Conservation (phyloP, 2,888 invertebrate genomes). For the Cosmorhoe ocellata region DNA sequence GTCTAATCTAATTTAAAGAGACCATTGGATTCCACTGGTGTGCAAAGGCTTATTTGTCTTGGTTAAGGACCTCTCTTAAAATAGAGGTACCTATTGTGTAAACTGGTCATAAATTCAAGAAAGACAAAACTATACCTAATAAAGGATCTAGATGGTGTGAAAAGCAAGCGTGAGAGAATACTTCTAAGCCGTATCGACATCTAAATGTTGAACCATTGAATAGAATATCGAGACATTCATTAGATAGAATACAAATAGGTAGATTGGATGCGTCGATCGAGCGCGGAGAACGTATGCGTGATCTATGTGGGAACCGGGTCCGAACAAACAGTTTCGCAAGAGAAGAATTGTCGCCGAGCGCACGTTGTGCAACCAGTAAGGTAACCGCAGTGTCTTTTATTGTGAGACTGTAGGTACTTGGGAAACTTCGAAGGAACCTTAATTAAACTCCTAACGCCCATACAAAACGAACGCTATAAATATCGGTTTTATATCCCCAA, state of each 20-base stretch:
- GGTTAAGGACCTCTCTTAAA: too few relatives aligned
- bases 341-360: constrained; percentile 50
- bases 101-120: too few relatives aligned
- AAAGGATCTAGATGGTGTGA: too few relatives aligned
- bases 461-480: constrained; percentile 33
- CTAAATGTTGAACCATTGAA: neutral
- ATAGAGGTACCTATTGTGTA: too few relatives aligned
- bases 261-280: constrained; percentile 41
- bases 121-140: too few relatives aligned
- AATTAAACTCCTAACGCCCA: constrained; percentile 38
- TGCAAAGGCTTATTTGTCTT: too few relatives aligned
- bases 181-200: too few relatives aligned
- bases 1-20: too few relatives aligned
- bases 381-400: constrained; percentile 46
- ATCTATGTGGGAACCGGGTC: constrained; percentile 57
- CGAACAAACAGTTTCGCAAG: constrained; percentile 54
- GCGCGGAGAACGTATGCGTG: constrained; percentile 45
- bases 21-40: too few relatives aligned
- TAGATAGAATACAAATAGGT: constrained; percentile 14
- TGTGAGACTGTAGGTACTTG: constrained; percentile 40
- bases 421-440: constrained; percentile 40
- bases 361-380: constrained; percentile 57
- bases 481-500: constrained; percentile 27
- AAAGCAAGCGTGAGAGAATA: too few relatives aligned
- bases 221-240: constrained; percentile 5